Evolutionary conservation across 2,888 invertebrate species (phyloP).

Genomic region (Noctua comes): DNA sequence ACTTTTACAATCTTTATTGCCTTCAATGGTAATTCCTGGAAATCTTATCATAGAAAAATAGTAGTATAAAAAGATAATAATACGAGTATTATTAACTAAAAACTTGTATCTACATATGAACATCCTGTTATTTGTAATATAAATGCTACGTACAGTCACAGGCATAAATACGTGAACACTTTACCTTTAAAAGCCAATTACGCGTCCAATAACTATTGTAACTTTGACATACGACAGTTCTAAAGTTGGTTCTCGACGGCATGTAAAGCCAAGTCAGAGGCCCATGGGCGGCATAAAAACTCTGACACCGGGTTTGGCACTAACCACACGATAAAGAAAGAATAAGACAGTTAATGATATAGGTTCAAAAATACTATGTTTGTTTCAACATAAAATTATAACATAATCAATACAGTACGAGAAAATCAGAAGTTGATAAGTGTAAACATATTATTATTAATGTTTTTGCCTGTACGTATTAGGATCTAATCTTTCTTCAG

Average conservation of each 20-base stretch:
- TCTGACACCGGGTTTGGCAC: too few species aligned
- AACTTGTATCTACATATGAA: not conserved
- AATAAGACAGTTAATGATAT: too few species aligned
- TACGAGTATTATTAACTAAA: constrained; percentile 6
- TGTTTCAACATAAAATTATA: not conserved
- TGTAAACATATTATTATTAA: not conserved
- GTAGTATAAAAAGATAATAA: constrained; percentile 35
- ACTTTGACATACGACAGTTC: not conserved
- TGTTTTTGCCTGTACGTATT: not conserved
- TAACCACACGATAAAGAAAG: too few species aligned
- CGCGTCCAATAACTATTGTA: not conserved
- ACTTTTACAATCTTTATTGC: constrained; percentile 30
- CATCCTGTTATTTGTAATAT: constrained; percentile 7
- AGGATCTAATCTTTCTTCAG: not conserved
- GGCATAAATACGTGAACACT: not conserved
- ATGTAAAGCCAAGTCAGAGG: too few species aligned
- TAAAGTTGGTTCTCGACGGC: too few species aligned
- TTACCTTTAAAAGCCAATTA: not conserved
- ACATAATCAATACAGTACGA: not conserved
- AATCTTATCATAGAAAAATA: constrained; percentile 45
- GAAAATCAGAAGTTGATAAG: not conserved
- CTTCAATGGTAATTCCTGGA: not conserved
- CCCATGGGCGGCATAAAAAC: too few species aligned
- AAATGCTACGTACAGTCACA: not conserved
- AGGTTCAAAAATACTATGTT: not conserved